Conservation (phyloP, 2,797 vertebrate species). For the Neosilurus mollespiculum region DNA sequence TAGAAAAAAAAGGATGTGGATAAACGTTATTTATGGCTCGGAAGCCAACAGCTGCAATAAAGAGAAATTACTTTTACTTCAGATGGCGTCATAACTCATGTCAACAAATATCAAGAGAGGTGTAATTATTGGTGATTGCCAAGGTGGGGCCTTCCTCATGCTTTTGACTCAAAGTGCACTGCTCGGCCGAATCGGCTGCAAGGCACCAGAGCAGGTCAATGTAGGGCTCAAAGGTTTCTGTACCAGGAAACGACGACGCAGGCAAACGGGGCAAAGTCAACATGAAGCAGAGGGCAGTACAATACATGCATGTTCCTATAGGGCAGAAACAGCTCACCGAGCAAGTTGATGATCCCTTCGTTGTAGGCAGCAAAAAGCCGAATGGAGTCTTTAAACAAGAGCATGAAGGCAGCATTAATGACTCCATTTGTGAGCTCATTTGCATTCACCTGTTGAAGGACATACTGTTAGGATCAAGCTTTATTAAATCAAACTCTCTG, state of each 20-base stretch:
- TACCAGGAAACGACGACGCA: constrained; percentile 36
- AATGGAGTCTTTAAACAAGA: constrained; percentile 96
- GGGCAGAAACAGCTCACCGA: constrained; percentile 77
- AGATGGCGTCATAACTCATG: background rate
- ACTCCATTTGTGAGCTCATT: constrained; percentile 96
- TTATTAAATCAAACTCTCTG: background rate
- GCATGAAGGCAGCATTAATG: constrained; percentile 97
- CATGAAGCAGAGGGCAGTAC: constrained; percentile 12
- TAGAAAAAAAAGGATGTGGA: constrained; percentile 5
- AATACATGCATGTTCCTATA: background rate
- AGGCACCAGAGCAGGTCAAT: background rate
- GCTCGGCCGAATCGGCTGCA: background rate
- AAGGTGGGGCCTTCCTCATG: constrained; percentile 19
- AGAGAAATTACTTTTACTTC: background rate
- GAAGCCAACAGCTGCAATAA: background rate
- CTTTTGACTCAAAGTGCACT: constrained; percentile 29
- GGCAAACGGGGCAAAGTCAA: constrained; percentile 34
- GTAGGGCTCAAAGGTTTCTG: constrained; percentile 48
- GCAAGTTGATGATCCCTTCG: constrained; percentile 94
- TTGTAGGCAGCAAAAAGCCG: constrained; percentile 97
- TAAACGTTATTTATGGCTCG: constrained; percentile 10
- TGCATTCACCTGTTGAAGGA: constrained; percentile 83
- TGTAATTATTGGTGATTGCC: constrained; percentile 2
- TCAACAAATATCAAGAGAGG: constrained; percentile 9
- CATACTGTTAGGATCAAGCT: background rate